Evolutionary conservation across 2,113 vertebrate genomes (phyloP).

Genomic region (Brevimyrus niger): DNA sequence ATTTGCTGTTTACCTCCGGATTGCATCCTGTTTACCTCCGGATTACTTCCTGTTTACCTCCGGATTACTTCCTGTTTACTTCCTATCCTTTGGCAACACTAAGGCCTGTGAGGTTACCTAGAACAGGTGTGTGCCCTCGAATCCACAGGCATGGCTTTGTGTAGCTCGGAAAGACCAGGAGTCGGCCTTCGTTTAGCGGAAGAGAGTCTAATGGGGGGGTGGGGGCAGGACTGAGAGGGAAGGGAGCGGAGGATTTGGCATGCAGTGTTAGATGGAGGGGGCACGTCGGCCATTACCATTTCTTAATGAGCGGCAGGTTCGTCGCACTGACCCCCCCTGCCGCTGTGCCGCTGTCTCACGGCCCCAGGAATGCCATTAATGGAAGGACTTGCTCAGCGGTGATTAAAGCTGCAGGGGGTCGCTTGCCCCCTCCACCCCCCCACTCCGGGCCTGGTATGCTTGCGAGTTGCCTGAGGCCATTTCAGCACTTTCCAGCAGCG

Average conservation of each 20-base stretch:
- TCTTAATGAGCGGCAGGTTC: conserved; percentile 21
- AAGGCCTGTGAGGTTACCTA: not conserved
- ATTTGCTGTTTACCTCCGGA: not conserved
- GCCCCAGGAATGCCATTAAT: conserved; percentile 18
- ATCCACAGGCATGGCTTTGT: not conserved
- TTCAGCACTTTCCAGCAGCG: conserved; percentile 16
- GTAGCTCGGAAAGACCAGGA: not conserved
- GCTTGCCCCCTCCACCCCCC: not conserved
- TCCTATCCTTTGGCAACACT: not conserved
- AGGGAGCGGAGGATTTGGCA: not conserved
- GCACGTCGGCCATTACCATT: conserved; percentile 14
- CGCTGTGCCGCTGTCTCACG: not conserved
- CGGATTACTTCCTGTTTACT: not conserved
- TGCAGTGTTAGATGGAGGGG: not conserved
- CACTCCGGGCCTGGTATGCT: not conserved
- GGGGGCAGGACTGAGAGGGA: not conserved
- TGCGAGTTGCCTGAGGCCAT: conserved; percentile 10
- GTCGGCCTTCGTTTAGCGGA: too few relatives aligned
- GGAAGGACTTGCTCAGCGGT: not conserved
- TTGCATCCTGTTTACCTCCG: not conserved
- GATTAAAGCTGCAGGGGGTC: conserved; percentile 18
- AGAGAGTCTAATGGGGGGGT: not conserved
- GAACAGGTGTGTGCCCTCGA: not conserved
- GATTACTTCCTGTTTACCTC: not conserved
- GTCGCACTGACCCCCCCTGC: not conserved